Evolutionary conservation across 2,113 vertebrate genomes (phyloP).

Genomic region (Macquaria australasica): DNA sequence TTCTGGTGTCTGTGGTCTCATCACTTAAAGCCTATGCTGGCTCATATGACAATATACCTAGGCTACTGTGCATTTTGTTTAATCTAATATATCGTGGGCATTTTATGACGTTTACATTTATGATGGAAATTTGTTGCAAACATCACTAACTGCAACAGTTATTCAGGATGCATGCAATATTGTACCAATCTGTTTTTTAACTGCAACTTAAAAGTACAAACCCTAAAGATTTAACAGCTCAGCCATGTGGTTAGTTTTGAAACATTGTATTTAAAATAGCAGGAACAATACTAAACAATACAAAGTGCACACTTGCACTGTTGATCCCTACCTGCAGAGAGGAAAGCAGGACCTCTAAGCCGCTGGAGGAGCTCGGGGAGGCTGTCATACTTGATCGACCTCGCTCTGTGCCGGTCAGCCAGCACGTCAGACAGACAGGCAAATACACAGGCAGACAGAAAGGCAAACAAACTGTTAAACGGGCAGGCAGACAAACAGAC

Average conservation of each 20-base stretch:
- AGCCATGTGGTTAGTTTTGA: neutral
- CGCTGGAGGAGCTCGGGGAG: constrained; percentile 84
- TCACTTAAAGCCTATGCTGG: neutral
- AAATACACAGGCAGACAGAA: constrained; percentile 30
- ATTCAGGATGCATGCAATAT: neutral
- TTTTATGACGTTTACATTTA: neutral
- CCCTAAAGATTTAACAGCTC: too few relatives aligned
- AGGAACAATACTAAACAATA: neutral
- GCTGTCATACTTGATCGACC: constrained; percentile 85
- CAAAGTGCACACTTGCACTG: neutral
- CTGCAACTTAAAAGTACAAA: neutral
- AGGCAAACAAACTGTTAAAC: constrained; percentile 21
- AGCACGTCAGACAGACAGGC: constrained; percentile 24
- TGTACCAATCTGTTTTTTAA: neutral
- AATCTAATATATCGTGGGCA: neutral
- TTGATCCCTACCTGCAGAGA: constrained; percentile 90
- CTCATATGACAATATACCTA: neutral
- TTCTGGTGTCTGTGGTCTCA: constrained; percentile 10
- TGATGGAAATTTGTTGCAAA: neutral
- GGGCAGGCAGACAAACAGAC: neutral
- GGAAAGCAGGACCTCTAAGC: constrained; percentile 91
- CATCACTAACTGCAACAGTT: neutral
- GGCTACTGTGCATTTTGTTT: neutral
- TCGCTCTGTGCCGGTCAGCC: constrained; percentile 64
- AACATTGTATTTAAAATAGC: neutral